phyloP scores from a whole-genome alignment of 2,888 invertebrate genomes.

The Leptopilina syphax region DNA sequence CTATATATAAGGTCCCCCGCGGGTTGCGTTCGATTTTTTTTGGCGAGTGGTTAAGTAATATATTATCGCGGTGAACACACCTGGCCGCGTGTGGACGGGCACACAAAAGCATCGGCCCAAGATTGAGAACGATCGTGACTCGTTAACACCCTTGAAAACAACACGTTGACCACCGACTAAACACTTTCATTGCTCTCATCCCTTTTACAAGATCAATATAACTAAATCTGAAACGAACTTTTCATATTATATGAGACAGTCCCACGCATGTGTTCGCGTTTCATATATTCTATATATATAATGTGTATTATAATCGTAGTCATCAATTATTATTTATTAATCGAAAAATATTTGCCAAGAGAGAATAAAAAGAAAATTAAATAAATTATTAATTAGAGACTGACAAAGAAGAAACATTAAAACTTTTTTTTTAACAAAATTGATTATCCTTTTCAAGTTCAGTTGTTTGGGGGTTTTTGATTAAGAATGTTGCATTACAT shows the following conservation, averaged over 20 bases:
- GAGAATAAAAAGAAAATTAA: no score
- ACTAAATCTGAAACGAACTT: conserved; percentile 13
- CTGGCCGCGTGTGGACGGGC: conserved; percentile 64
- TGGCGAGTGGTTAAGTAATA: conserved; percentile 72
- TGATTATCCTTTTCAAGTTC: no score
- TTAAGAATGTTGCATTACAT: no score
- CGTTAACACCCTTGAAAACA: conserved; percentile 56
- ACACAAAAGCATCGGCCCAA: conserved; percentile 57
- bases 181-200: conserved; percentile 34
- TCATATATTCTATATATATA: no score
- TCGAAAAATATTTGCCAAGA: no score
- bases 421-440: no score
- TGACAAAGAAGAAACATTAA: no score
- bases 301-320: no score
- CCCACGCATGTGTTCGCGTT: not conserved
- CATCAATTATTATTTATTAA: no score
- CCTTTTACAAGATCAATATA: not conserved
- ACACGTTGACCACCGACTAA: conserved; percentile 34
- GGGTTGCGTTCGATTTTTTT: conserved; percentile 49
- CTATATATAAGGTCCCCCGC: conserved; percentile 50
- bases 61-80: conserved; percentile 69
- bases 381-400: no score
- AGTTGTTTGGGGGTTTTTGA: no score
- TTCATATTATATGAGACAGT: conserved; percentile 17
- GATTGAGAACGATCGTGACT: conserved; percentile 57